phyloP scores from a whole-genome alignment of 2,797 vertebrate species.

The Brachyalestes nurse region DNA sequence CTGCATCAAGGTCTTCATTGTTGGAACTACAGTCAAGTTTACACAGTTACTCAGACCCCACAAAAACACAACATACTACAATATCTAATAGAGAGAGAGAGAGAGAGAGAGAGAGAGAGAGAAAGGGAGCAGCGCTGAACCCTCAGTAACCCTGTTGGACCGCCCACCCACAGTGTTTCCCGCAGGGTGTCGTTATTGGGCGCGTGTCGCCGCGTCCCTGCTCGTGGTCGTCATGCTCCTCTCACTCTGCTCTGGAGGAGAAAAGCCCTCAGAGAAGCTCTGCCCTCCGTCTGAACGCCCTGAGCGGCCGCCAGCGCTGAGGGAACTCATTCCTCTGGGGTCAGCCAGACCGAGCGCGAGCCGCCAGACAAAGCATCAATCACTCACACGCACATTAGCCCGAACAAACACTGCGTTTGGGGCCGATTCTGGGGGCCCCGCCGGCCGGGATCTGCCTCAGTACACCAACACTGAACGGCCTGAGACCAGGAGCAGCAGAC shows the following conservation, averaged over 20 bases:
- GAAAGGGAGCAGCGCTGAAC: slow-evolving; percentile 9
- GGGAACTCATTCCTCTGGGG: slow-evolving; percentile 57
- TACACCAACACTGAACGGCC: background rate
- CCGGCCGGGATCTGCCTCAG: background rate
- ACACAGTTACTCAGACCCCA: no score
- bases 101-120: background rate
- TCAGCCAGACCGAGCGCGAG: slow-evolving; percentile 59
- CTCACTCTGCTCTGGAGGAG: slow-evolving; percentile 41
- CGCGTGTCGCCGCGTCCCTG: background rate
- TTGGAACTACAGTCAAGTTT: no score
- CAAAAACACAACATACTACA: no score
- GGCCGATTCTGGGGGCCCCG: slow-evolving; percentile 13
- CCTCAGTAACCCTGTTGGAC: no score
- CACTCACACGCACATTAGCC: slow-evolving; percentile 52
- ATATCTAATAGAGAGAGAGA: no score
- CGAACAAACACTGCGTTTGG: slow-evolving; percentile 47
- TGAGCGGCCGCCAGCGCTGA: slow-evolving; percentile 41
- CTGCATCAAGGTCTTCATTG: no score
- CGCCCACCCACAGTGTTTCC: slow-evolving; percentile 27
- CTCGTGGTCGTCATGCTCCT: slow-evolving; percentile 20
- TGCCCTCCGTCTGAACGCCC: slow-evolving; percentile 51
- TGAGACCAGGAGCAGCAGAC: background rate
- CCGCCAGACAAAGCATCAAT: slow-evolving; percentile 60
- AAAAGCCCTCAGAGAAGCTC: slow-evolving; percentile 47
- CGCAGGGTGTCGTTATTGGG: background rate